Evolutionary conservation across 2,113 vertebrate species (phyloP).

Genomic region (Nycticorax nycticorax): DNA sequence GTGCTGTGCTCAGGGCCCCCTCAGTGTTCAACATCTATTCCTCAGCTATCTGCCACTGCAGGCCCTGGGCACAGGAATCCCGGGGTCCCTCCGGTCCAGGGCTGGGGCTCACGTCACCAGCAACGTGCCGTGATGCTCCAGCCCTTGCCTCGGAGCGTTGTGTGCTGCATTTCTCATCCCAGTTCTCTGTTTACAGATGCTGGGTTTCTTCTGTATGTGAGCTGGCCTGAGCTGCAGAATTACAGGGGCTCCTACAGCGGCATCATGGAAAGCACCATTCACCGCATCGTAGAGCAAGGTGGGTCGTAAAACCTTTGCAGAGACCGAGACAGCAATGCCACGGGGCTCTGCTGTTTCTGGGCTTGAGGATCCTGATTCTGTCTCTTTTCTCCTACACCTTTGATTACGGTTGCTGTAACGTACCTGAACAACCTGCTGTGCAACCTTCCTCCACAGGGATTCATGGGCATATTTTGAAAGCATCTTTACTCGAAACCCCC

Average conservation of each 20-base stretch:
- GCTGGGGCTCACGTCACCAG: background rate
- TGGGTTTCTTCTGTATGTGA: background rate
- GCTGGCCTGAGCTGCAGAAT: background rate
- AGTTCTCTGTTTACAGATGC: background rate
- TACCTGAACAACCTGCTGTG: conserved; percentile 4
- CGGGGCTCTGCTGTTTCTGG: background rate
- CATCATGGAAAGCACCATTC: background rate
- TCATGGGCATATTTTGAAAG: background rate
- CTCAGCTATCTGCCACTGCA: background rate
- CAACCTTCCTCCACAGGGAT: background rate
- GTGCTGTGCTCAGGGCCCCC: background rate
- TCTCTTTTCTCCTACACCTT: background rate
- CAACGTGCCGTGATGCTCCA: background rate
- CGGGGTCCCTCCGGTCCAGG: background rate
- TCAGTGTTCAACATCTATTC: background rate
- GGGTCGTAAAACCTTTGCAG: background rate
- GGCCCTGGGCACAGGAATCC: background rate
- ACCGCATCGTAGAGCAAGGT: background rate
- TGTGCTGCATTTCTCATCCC: background rate
- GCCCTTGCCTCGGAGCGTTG: background rate
- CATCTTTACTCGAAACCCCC: background rate
- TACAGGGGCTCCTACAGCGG: background rate
- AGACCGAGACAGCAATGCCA: background rate
- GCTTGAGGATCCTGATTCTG: conserved; percentile 24
- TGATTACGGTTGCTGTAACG: background rate